Evolutionary conservation across 2,888 invertebrate genomes (phyloP), one percentile per base, ranked within the genome.

Genomic region (Mimumesa dahlbomi): DNA sequence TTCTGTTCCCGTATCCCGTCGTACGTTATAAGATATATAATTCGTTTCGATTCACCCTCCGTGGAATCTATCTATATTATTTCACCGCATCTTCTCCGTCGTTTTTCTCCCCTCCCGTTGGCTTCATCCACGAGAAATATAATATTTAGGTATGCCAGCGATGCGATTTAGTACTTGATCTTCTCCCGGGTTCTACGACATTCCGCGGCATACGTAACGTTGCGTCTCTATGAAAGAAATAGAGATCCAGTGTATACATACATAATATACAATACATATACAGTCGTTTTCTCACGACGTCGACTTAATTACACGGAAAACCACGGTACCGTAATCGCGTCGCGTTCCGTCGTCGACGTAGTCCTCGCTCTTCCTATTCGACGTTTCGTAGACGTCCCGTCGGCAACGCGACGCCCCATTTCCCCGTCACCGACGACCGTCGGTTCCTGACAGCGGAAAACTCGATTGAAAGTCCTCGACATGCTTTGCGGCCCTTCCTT

Each of bases 381-480:
- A 48, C 50, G 48, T 59, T 67, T 57, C 52, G 49, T 46, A 63
- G 50, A 36, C 3, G 52, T 45, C 16, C 19, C 45, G 29, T 36
- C 45, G 48, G 11, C 18, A n/a, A n/a, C 29, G 45, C 21, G 29
- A 2, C 42, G 34, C 13, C 38, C 46, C 9, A 16, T 21, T 48
- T 48, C 43, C 59, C 48, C 56, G 53, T 31, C 29, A 52, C 9
- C 54, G 59, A 19, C 34, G 21, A 66, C 66, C 64, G 54, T 42
- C 48, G 46, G 58, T 38, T 53, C 64, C 40, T 58, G 58, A 65
- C 64, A 62, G 61, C 63, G 64, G 71, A 57, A 75, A 75, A 77
- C 69, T 75, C 64, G 75, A 77, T 77, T 74, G 77, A 40, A 72
- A 58, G 49, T 75, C 49, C 75, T 67, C 61, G 46, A n/a, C n/a